Conservation (phyloP, 2,113 vertebrate genomes). For the Peromyscus leucopus region DNA sequence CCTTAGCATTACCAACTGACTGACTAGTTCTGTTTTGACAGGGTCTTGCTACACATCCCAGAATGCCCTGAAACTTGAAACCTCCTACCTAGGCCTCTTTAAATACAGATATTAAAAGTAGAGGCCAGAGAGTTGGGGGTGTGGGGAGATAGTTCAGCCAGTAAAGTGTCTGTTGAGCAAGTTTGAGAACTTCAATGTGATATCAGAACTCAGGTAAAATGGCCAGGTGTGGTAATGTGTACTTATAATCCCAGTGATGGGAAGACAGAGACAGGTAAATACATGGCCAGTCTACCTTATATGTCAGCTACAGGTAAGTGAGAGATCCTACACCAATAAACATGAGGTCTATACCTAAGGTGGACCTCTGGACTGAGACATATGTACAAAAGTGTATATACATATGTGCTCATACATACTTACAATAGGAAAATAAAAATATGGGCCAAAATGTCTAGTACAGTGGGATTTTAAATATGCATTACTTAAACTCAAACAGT, state of each 20-base stretch:
- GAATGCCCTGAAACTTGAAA: background rate
- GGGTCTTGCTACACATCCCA: background rate
- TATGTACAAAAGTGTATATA: background rate
- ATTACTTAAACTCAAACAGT: background rate
- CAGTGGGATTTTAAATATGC: background rate
- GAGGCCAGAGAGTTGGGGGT: rapidly evolving
- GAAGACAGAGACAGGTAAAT: background rate
- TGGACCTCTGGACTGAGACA: background rate
- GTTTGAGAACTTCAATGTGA: background rate
- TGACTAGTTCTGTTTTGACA: background rate
- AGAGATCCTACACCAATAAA: background rate
- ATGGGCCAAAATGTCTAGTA: background rate
- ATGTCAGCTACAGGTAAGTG: background rate
- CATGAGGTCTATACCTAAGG: background rate
- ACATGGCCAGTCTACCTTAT: background rate
- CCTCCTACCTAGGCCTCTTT: background rate
- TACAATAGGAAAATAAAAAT: background rate
- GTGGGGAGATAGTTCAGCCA: background rate
- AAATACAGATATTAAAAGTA: background rate
- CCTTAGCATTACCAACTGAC: too few relatives aligned
- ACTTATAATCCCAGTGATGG: background rate
- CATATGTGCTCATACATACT: background rate
- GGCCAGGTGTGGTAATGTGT: background rate
- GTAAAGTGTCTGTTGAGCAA: background rate
- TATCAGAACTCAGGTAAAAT: background rate